Base-by-base conservation (phyloP, 2,888 invertebrate species). In the Ligdia adustata region DNA sequence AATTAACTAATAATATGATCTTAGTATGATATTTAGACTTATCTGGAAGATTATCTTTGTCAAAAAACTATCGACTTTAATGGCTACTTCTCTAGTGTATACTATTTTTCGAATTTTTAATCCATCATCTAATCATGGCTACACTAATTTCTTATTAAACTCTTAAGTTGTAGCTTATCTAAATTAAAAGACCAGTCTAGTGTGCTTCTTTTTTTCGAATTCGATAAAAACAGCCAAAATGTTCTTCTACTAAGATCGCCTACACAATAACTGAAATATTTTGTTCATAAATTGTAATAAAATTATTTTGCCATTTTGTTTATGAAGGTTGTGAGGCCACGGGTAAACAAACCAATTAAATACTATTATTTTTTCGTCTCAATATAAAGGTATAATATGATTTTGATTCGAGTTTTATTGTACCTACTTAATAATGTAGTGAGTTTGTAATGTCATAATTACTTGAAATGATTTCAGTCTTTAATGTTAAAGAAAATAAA, bases 291-390 rank as follows among this genome's bases (percentile, higher is more conserved):
- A n/a, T n/a, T n/a, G n/a, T 35, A 29, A 35, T 35, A 38, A 28
- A 16, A 38, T 37, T 28, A 39, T 28, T 46, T 11, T 29, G 39
- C 39, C 22, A 42, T 49, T 55, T 45, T 26, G 28, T 44, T 37
- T 26, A 43, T 22, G 42, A 59, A 62, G 59, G 59, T 57, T 48
- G 16, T n/a, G 3, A 15, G 35, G 37, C 42, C 53, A 52, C 22
- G 7, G 57, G 65, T 72, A 74, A 74, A 72, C 73, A 72, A 72
- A 66, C 60, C 66, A 66, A 74, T 73, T 70, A 70, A 33, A n/a
- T n/a, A n/a, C n/a, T n/a, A n/a, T 37, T 48, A 51, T 62, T 69
- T 65, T 66, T 62, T 55, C 40, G 47, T 54, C 27, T 40, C 27
- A 35, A 33, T 35, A 6, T 22, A 1, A 2, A 22, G 22, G 22